A percentile compares a stretch with the other conserved stretches of the same genome.
These are phyloP conservation scores for Pampusana beccarii DNA, from an alignment of 2,113 vertebrate species.

Conservation along the genomic window DNA sequence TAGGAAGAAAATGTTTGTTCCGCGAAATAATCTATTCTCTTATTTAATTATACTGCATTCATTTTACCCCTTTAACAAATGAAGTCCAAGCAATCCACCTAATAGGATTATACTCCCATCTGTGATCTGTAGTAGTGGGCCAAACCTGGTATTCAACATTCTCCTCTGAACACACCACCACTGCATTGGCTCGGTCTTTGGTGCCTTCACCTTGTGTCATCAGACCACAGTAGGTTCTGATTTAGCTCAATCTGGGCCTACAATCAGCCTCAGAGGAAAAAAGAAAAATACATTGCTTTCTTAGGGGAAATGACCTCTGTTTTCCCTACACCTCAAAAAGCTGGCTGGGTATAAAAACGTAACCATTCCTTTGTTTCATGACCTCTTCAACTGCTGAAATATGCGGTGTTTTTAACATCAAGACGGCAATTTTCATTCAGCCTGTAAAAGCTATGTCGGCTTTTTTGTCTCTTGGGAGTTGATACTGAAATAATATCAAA, in stretches of 20 bases:
- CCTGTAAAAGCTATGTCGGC: not conserved
- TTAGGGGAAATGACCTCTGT: not conserved
- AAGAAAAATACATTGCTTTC: not conserved
- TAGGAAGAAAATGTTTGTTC: not conserved
- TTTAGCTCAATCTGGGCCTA: not conserved
- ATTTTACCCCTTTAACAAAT: not conserved
- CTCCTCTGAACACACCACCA: not conserved
- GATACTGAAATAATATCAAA: not conserved
- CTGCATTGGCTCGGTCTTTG: not conserved
- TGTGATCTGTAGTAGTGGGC: not conserved
- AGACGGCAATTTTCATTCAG: not conserved
- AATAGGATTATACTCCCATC: not conserved
- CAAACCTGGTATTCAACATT: not conserved
- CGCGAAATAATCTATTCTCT: not conserved
- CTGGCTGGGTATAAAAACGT: not conserved
- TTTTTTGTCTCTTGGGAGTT: not conserved
- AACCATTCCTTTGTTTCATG: not conserved
- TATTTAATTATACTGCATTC: not conserved
- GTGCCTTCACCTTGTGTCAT: not conserved
- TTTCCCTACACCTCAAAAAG: not conserved
- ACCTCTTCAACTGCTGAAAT: not conserved
- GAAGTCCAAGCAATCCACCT: accelerated
- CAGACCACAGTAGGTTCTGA: not conserved
- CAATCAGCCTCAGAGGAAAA: not conserved
- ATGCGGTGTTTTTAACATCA: not conserved